Evolutionary conservation across 2,113 vertebrate genomes (phyloP).

Genomic region (Psittacus erithacus): DNA sequence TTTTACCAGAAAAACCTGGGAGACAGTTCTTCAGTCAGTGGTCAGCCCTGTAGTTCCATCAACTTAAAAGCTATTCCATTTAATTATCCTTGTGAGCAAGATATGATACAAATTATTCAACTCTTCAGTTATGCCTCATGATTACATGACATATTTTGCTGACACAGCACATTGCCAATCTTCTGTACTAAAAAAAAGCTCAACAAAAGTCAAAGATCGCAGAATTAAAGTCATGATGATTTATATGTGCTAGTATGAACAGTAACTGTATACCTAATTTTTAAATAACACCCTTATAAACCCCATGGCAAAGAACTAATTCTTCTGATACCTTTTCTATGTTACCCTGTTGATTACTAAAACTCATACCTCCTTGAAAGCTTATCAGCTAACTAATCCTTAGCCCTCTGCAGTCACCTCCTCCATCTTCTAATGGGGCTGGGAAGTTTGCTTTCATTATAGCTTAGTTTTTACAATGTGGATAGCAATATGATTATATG

Average conservation of each 20-base stretch:
- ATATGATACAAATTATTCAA: not conserved
- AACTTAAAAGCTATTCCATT: conserved; percentile 18
- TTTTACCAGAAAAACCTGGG: not conserved
- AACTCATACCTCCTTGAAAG: not conserved
- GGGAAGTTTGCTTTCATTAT: not conserved
- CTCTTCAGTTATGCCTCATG: not conserved
- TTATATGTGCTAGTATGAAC: accelerated
- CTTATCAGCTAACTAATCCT: not conserved
- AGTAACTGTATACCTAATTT: not conserved
- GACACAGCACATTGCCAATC: not conserved
- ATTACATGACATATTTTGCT: not conserved
- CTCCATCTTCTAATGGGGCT: not conserved
- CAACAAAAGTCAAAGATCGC: not conserved
- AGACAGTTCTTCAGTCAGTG: not conserved
- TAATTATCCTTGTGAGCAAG: conserved; percentile 33
- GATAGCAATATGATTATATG: not conserved
- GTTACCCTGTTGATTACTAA: not conserved
- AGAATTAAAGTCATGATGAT: not conserved
- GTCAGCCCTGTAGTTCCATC: not conserved
- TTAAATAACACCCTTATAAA: not conserved
- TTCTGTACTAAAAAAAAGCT: not conserved
- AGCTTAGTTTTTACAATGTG: not conserved
- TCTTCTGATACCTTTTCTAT: not conserved
- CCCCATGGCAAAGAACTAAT: not conserved
- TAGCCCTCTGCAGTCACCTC: not conserved